Percentiles rank a stretch among this genome's conserved stretches.
phyloP scores from a whole-genome alignment of 2,113 vertebrate species.

The Anser cygnoides region DNA sequence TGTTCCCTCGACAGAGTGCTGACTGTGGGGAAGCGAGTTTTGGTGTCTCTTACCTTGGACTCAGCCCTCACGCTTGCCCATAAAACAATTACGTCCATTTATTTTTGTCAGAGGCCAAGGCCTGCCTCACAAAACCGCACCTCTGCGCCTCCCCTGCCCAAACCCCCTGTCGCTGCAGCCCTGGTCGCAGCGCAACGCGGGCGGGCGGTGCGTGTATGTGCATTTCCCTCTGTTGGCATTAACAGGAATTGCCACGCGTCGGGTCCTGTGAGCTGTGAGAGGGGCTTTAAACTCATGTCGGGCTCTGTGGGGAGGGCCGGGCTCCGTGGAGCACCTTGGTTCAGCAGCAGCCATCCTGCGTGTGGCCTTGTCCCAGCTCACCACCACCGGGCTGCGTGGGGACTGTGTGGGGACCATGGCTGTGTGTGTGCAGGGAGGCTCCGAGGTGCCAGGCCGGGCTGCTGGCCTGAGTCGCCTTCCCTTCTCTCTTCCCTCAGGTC shows the following conservation, averaged over 20 bases:
- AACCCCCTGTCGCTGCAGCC: not conserved
- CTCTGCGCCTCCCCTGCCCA: not conserved
- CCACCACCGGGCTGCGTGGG: not conserved
- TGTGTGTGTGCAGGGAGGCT: accelerated
- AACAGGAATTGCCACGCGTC: not conserved
- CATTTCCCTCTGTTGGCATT: not conserved
- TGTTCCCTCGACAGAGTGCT: not conserved
- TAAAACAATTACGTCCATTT: not conserved
- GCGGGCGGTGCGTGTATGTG: not conserved
- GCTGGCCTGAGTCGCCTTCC: not conserved
- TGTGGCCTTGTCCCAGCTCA: not conserved
- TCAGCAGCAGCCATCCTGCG: not conserved
- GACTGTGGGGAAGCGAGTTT: not conserved
- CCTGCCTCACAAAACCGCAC: not conserved
- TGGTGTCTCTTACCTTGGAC: not conserved
- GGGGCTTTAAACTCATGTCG: too few species aligned
- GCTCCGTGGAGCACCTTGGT: not conserved
- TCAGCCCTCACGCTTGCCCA: not conserved
- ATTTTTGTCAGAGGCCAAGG: not conserved
- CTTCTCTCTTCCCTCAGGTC: conserved; percentile 77
- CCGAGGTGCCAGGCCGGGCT: not conserved
- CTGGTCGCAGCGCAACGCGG: accelerated
- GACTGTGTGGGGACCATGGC: not conserved
- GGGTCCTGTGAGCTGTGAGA: not conserved
- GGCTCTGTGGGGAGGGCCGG: not conserved